Conservation (phyloP, 2,888 invertebrate genomes). For the Philereme transversata region DNA sequence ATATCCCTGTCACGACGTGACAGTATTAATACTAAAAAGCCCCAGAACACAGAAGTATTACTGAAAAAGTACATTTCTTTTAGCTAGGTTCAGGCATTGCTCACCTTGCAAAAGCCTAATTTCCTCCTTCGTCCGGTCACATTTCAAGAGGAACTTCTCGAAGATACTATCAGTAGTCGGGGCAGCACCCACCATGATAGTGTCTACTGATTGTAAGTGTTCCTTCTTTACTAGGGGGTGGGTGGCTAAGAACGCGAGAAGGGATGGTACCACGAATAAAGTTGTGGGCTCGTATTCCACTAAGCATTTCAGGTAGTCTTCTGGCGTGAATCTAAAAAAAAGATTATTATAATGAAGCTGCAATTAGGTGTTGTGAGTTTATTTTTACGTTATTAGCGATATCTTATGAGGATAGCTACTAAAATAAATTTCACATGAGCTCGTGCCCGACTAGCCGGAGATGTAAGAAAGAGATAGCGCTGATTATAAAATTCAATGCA, state of each 20-base stretch:
- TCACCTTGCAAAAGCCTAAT: constrained; percentile 75
- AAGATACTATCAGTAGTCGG: constrained; percentile 86
- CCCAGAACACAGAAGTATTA: too few relatives aligned
- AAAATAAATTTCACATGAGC: too few relatives aligned
- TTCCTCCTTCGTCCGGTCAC: constrained; percentile 78
- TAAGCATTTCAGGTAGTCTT: constrained; percentile 87
- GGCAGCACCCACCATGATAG: constrained; percentile 89
- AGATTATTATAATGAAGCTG: not conserved
- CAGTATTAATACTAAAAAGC: too few relatives aligned
- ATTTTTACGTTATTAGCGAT: too few relatives aligned
- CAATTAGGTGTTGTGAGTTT: too few relatives aligned
- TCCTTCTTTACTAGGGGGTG: constrained; percentile 87
- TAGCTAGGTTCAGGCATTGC: too few relatives aligned
- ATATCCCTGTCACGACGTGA: too few relatives aligned
- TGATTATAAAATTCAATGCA: too few relatives aligned
- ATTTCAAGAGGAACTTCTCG: constrained; percentile 85
- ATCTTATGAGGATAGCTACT: too few relatives aligned
- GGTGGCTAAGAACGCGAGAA: constrained; percentile 89
- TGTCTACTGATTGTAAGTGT: constrained; percentile 86
- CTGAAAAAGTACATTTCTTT: too few relatives aligned
- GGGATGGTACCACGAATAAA: constrained; percentile 90
- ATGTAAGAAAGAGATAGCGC: too few relatives aligned
- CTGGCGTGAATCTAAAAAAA: constrained; percentile 86
- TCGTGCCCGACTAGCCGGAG: too few relatives aligned
- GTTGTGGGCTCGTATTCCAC: constrained; percentile 84